Base-by-base conservation (phyloP, 2,797 vertebrate species). In the Podargus strigoides region DNA sequence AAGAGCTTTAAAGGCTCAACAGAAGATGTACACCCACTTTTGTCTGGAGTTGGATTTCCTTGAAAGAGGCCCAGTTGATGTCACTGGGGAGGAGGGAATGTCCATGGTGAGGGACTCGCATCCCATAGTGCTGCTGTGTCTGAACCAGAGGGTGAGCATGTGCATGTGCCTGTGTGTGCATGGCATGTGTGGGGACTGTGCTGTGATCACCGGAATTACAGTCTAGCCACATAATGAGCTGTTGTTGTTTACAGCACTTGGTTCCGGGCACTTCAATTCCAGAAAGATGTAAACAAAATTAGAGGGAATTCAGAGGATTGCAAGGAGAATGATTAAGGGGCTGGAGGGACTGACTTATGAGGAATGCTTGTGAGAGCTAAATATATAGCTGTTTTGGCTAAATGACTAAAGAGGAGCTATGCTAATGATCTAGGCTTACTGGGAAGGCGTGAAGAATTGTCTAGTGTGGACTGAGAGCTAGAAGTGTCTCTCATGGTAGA, bases 251-350 rank as follows among this genome's bases (percentile, higher is more conserved):
- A 96, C 82, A 89, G 75, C 56, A 0, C 93, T 94, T 88, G 88
- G 93, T 95, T 96, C 96, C 68, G 96, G 96, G 94, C 95, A 96
- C 97, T 97, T 94, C 95, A 96, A 95, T 97, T 97, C 94, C 95
- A 94, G 84, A 97, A 95, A 95, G 86, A 96, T 94, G 91, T 97
- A 97, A 97, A 97, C 96, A 97, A 97, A 97, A 97, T 96, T 97
- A 96, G 94, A 97, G 91, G 90, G 94, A 96, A 97, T 97, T 97
- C 96, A 97, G 92, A 96, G 94, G 94, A 96, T 93, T 95, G 94
- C 94, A 97, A 96, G 90, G 95, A 96, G 96, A 96, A 79, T 96
- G 97, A 96, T 97, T 94, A 94, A 97, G 94, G 94, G 94, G 95
- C 82, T 95, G 94, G 93, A 95, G 92, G 95, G 95, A 96, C 96